A percentile compares a stretch with the other conserved stretches of the same genome.
Conservation (phyloP, 2,113 vertebrate genomes). For the Acanthochromis polyacanthus region DNA sequence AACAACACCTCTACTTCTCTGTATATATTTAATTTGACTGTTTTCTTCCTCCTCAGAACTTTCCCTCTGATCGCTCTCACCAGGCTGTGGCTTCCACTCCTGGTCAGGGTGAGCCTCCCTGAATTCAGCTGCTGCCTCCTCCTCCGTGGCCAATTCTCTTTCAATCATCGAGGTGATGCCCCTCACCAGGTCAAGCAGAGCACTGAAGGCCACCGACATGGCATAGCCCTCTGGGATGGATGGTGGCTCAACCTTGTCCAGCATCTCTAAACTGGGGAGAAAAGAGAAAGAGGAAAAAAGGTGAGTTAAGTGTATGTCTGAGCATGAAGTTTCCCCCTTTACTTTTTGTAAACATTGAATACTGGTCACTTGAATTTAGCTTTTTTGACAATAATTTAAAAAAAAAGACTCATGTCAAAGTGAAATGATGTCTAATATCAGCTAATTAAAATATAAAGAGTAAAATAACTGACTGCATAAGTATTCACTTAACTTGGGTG, state of each 20-base stretch:
- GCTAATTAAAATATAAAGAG: no score
- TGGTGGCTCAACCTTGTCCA: constrained; percentile 98
- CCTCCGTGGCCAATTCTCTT: constrained; percentile 88
- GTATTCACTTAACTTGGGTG: no score
- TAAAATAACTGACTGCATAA: no score
- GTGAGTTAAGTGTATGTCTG: no score
- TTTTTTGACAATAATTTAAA: no score
- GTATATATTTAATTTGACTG: constrained; percentile 1
- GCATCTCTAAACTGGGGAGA: constrained; percentile 92
- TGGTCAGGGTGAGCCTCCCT: constrained; percentile 79
- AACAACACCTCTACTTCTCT: not conserved
- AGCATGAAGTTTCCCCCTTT: no score
- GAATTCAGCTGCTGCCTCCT: constrained; percentile 75
- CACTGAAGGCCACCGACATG: constrained; percentile 98
- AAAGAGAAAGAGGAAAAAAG: constrained; percentile 5
- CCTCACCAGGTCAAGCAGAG: constrained; percentile 95
- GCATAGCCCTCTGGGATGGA: constrained; percentile 98
- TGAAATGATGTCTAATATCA: no score
- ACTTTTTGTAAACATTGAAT: no score
- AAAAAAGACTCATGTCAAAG: no score
- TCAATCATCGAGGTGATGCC: constrained; percentile 98
- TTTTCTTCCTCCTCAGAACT: not conserved
- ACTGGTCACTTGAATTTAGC: no score
- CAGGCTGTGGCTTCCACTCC: constrained; percentile 85
- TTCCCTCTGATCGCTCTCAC: constrained; percentile 76